Evolutionary conservation across 2,797 vertebrate species (phyloP).

Genomic region (Manis crassicaudata): DNA sequence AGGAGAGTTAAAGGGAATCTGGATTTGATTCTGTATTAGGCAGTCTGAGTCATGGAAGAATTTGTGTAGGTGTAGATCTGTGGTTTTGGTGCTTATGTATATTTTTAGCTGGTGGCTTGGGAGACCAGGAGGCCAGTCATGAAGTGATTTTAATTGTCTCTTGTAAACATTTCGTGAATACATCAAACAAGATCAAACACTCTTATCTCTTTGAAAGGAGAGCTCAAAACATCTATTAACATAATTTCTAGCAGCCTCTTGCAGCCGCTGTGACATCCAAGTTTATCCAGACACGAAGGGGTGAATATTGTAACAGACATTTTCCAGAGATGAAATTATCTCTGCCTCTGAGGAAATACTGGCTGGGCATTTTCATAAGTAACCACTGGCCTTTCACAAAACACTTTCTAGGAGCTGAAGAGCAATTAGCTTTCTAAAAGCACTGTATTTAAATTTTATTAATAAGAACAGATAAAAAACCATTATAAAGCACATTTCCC

Average conservation of each 20-base stretch:
- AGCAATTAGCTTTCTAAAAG: conserved; percentile 53
- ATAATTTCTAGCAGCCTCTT: neutral
- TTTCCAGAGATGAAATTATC: conserved; percentile 53
- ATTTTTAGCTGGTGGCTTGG: neutral
- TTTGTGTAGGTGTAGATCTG: neutral
- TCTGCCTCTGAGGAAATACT: conserved; percentile 46
- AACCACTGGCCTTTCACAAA: conserved; percentile 53
- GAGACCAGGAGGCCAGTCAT: neutral
- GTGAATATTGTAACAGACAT: neutral
- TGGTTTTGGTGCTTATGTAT: neutral
- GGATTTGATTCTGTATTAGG: neutral
- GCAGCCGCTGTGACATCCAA: neutral
- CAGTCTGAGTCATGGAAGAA: neutral
- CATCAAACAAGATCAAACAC: conserved; percentile 33
- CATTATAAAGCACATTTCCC: conserved; percentile 64
- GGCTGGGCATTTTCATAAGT: conserved; percentile 51
- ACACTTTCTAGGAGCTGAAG: conserved; percentile 30
- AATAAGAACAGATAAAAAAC: conserved; percentile 57
- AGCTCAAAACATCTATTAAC: neutral
- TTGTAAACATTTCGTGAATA: conserved; percentile 44
- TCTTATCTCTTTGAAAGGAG: conserved; percentile 14
- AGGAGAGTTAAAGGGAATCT: neutral
- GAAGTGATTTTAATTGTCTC: conserved; percentile 32
- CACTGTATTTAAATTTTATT: conserved; percentile 57
- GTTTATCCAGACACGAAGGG: conserved; percentile 9